phyloP scores from a whole-genome alignment of 2,113 vertebrate species.

The Notechis scutatus region DNA sequence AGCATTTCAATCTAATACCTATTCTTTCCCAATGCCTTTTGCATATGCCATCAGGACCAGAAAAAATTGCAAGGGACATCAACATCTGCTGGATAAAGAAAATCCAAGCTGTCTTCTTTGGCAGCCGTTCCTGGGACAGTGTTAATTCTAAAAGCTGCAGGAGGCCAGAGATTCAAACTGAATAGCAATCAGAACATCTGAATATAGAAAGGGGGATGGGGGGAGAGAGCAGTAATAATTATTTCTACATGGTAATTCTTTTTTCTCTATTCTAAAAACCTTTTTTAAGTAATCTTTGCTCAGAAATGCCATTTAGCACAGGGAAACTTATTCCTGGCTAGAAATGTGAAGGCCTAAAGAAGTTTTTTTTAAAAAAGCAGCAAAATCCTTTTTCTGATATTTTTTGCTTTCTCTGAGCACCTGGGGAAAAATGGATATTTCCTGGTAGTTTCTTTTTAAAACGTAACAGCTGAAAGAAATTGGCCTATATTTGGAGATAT shows the following conservation, averaged over 20 bases:
- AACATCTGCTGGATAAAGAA: not conserved
- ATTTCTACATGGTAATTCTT: not conserved
- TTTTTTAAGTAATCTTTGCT: not conserved
- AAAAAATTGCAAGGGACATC: not conserved
- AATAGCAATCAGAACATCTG: not conserved
- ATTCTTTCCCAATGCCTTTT: not conserved
- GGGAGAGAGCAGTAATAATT: not conserved
- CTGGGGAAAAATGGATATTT: not conserved
- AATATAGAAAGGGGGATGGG: not conserved
- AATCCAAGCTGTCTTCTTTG: not conserved
- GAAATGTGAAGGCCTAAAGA: not conserved
- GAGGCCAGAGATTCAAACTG: not conserved
- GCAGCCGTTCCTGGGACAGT: not conserved
- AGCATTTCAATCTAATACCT: not conserved
- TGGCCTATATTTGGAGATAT: not conserved
- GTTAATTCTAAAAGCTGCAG: not conserved
- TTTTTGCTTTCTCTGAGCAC: not conserved
- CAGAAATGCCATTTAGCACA: not conserved
- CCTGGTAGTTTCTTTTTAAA: not conserved
- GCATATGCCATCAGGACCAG: not conserved
- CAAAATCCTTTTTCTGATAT: not conserved
- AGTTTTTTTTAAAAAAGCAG: not conserved
- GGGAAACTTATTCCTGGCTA: not conserved
- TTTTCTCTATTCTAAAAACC: not conserved
- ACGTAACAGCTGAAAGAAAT: not conserved